Conservation (phyloP, 2,797 vertebrate species). For the Nothura maculosa region DNA sequence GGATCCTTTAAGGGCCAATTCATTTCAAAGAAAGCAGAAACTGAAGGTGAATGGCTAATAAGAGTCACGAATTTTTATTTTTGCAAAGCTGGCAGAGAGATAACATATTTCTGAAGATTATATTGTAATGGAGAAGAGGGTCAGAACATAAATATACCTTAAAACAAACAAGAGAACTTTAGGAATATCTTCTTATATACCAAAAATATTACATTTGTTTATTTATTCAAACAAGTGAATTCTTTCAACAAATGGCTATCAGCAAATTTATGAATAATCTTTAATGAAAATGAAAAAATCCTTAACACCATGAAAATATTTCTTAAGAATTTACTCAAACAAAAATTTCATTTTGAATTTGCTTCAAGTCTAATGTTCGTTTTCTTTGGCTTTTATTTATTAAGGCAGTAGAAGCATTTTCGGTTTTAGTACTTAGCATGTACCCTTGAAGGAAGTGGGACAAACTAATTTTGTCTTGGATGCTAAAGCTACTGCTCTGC, state of each 20-base stretch:
- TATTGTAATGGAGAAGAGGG: neutral
- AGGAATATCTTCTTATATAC: neutral
- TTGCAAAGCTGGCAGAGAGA: constrained; percentile 5
- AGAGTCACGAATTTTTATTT: neutral
- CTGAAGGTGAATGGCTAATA: neutral
- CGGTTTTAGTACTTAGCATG: neutral
- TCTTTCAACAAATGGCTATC: neutral
- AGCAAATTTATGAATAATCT: neutral
- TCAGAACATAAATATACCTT: neutral
- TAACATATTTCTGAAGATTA: neutral
- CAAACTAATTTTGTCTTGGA: neutral
- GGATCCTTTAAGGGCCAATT: neutral
- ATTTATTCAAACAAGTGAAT: neutral
- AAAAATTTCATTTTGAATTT: neutral
- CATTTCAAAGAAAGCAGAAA: constrained; percentile 12
- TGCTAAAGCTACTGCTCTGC: neutral
- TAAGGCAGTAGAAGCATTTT: neutral
- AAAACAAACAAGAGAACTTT: neutral
- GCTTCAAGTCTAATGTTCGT: neutral
- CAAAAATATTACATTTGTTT: neutral
- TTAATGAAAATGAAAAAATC: neutral
- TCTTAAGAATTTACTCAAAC: neutral
- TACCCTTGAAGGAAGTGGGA: neutral
- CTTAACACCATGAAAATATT: neutral
- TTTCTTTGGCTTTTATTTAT: neutral